phyloP scores from a whole-genome alignment of 2,113 vertebrate genomes.

The Maccullochella peelii region DNA sequence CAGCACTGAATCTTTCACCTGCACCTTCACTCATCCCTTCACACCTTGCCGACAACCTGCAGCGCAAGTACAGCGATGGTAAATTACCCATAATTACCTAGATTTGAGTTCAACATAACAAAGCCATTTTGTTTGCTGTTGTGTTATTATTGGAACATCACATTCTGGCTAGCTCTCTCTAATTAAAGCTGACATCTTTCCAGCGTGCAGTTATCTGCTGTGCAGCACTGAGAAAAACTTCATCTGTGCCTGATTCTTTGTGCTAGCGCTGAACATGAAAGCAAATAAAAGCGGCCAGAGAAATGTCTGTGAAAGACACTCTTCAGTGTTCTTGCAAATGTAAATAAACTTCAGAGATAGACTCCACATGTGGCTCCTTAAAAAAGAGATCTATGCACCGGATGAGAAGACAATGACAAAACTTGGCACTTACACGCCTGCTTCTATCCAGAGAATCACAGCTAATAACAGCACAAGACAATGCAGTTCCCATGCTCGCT shows the following conservation, averaged over 20 bases:
- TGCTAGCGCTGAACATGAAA: conserved; percentile 51
- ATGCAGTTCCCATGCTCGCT: conserved; percentile 45
- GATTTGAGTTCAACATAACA: conserved; percentile 59
- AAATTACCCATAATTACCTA: conserved; percentile 77
- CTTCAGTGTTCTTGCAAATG: conserved; percentile 73
- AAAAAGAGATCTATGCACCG: conserved; percentile 62
- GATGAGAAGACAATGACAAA: conserved; percentile 73
- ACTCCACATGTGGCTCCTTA: conserved; percentile 76
- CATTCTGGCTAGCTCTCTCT: conserved; percentile 42
- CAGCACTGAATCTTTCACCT: conserved; percentile 57
- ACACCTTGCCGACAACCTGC: conserved; percentile 67
- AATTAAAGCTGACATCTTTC: conserved; percentile 67
- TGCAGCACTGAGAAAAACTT: conserved; percentile 45
- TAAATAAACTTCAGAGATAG: conserved; percentile 79
- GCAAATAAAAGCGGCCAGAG: conserved; percentile 57
- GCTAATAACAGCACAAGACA: conserved; percentile 61
- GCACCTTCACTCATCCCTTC: conserved; percentile 57
- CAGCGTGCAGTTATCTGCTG: conserved; percentile 51
- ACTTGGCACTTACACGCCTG: conserved; percentile 38
- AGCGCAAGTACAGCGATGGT: conserved; percentile 31
- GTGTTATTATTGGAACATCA: conserved; percentile 56
- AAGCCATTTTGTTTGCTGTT: conserved; percentile 66
- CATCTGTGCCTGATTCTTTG: conserved; percentile 35
- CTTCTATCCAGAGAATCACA: conserved; percentile 51
- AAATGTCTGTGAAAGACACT: conserved; percentile 56